Evolutionary conservation across 2,797 vertebrate genomes (phyloP).

Genomic region (Mus minutoides): DNA sequence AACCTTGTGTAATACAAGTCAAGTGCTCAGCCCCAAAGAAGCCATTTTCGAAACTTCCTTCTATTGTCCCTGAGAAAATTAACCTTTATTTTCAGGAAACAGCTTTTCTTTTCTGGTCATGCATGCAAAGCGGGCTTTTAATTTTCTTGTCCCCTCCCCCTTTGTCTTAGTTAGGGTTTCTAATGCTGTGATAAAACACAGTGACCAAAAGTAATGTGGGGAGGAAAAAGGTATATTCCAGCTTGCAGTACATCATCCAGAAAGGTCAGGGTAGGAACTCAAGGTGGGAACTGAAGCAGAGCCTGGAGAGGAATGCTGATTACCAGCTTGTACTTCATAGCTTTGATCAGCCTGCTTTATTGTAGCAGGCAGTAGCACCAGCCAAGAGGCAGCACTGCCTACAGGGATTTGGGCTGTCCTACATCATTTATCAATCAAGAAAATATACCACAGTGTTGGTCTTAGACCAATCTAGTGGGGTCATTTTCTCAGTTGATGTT

Average conservation of each 20-base stretch:
- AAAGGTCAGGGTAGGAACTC: neutral
- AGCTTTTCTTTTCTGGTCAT: neutral
- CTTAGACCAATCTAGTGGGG: neutral
- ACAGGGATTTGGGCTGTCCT: neutral
- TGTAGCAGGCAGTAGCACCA: neutral
- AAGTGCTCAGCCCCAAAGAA: neutral
- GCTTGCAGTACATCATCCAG: neutral
- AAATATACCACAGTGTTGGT: neutral
- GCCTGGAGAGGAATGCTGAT: neutral
- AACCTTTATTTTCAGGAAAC: neutral
- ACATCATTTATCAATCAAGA: neutral
- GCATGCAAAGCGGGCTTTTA: neutral
- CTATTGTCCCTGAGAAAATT: neutral
- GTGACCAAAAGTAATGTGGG: neutral
- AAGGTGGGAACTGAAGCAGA: neutral
- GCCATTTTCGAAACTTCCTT: neutral
- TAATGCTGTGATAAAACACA: neutral
- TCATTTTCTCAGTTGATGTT: neutral
- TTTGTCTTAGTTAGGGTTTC: neutral
- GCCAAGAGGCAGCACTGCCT: neutral
- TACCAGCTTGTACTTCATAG: too few species aligned
- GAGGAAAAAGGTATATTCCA: neutral
- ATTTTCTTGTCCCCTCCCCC: neutral
- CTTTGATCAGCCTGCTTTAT: neutral
- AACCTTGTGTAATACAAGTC: neutral